These are phyloP conservation scores for Silurus glanis DNA, from an alignment of 2,113 vertebrate genomes.

Conservation along the genomic window DNA sequence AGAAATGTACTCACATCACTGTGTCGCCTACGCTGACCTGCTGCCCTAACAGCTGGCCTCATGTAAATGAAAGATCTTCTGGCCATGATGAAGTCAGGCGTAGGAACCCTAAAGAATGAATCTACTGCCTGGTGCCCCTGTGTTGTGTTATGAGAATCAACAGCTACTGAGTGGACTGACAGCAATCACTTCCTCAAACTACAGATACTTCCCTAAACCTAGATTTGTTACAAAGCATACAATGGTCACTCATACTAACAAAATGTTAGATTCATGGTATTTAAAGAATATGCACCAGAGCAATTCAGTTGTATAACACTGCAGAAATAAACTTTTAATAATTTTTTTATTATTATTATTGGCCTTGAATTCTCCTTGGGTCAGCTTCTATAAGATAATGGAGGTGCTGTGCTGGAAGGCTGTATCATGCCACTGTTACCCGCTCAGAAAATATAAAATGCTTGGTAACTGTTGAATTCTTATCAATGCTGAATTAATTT, in stretches of 20 bases:
- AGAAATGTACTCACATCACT: conserved; percentile 48
- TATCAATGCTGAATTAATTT: background rate
- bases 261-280: background rate
- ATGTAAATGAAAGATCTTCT: conserved; percentile 37
- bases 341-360: background rate
- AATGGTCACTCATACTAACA: background rate
- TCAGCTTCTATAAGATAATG: background rate
- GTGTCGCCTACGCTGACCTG: conserved; percentile 38
- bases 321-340: background rate
- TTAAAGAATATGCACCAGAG: background rate
- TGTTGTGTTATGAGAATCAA: conserved; percentile 28
- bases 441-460: background rate
- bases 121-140: background rate
- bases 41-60: conserved; percentile 37
- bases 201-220: conserved; percentile 41
- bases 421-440: background rate
- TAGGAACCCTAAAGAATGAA: background rate
- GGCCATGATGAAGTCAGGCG: conserved; percentile 43
- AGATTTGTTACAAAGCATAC: conserved; percentile 10
- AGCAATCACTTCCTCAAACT: conserved; percentile 41
- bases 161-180: background rate
- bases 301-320: background rate
- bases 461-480: background rate
- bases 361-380: background rate
- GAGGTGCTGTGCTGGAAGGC: background rate